A percentile compares a stretch with the other conserved stretches of the same genome.
phyloP scores from a whole-genome alignment of 2,113 vertebrate species.

The Empidonax traillii region DNA sequence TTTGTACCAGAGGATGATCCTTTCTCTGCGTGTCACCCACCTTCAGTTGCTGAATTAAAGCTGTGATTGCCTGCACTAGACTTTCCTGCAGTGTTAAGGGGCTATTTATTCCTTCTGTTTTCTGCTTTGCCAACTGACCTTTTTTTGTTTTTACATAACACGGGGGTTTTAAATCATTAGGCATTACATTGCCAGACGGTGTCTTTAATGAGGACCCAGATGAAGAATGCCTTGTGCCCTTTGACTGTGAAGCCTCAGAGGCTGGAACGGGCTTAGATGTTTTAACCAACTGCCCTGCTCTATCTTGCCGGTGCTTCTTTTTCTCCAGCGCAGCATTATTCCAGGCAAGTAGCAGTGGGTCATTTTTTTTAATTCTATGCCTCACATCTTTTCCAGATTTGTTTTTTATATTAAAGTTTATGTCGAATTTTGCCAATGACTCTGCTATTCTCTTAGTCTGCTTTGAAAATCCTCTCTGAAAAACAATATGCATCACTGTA shows the following conservation, averaged over 20 bases:
- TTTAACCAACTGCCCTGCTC: neutral
- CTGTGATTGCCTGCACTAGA: constrained; percentile 66
- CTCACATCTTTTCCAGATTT: constrained; percentile 72
- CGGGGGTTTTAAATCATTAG: neutral
- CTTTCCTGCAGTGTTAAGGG: constrained; percentile 59
- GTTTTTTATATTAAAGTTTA: constrained; percentile 79
- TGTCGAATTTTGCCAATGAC: constrained; percentile 72
- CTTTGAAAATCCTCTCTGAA: constrained; percentile 69
- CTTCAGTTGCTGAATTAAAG: constrained; percentile 68
- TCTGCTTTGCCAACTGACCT: neutral
- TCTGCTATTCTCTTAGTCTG: constrained; percentile 66
- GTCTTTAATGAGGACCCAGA: neutral
- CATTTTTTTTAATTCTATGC: constrained; percentile 74
- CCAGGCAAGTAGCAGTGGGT: constrained; percentile 71
- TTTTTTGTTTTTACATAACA: neutral
- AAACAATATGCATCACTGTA: constrained; percentile 80
- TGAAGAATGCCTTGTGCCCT: constrained; percentile 6
- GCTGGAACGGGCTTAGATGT: neutral
- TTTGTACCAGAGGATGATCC: neutral
- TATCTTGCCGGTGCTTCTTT: constrained; percentile 58
- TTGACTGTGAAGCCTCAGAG: constrained; percentile 35
- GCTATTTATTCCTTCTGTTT: neutral
- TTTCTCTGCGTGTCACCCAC: neutral
- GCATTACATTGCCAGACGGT: neutral
- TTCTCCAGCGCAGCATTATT: constrained; percentile 58